Percentiles rank a stretch among this genome's conserved stretches.
Evolutionary conservation across 1,140 invertebrate species (phyloP).

Genomic region (Oppia nitens): DNA sequence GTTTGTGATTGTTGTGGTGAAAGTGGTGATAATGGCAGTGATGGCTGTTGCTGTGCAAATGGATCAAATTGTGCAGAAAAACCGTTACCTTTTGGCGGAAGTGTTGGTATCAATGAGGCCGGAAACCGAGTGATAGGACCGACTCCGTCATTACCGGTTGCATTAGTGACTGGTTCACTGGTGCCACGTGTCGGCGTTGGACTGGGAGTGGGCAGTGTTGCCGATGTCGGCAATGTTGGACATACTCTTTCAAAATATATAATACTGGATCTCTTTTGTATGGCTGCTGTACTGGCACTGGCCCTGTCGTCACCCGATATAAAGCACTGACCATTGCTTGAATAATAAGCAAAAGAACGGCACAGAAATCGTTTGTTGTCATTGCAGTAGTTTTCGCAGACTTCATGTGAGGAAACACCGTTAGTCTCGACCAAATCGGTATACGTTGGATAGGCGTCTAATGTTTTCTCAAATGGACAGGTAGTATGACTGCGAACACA

Average conservation of each 20-base stretch:
- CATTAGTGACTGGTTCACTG: background rate
- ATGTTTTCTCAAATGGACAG: constrained; percentile 24
- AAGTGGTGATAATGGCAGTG: constrained; percentile 11
- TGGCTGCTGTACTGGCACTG: constrained; percentile 21
- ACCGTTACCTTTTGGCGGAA: constrained; percentile 3
- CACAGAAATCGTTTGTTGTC: constrained; percentile 30
- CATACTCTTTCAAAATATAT: constrained; percentile 32
- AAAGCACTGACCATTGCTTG: constrained; percentile 32
- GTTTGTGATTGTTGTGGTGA: background rate
- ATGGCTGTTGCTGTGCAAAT: constrained; percentile 7
- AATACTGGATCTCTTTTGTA: constrained; percentile 29
- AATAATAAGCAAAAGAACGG: constrained; percentile 32
- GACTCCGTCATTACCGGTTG: background rate
- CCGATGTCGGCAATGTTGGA: constrained; percentile 10
- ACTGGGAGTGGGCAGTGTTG: background rate
- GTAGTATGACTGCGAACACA: constrained; percentile 26
- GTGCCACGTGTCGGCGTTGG: background rate
- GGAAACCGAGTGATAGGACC: constrained; percentile 9
- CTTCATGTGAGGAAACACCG: constrained; percentile 26
- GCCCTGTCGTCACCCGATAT: constrained; percentile 27
- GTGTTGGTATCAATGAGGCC: constrained; percentile 5
- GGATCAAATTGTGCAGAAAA: background rate
- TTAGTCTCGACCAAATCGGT: constrained; percentile 30
- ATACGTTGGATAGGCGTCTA: constrained; percentile 30
- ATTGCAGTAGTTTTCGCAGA: constrained; percentile 30